Evolutionary conservation across 2,888 invertebrate species (phyloP).

Genomic region (Caenorhabditis macrosperma): DNA sequence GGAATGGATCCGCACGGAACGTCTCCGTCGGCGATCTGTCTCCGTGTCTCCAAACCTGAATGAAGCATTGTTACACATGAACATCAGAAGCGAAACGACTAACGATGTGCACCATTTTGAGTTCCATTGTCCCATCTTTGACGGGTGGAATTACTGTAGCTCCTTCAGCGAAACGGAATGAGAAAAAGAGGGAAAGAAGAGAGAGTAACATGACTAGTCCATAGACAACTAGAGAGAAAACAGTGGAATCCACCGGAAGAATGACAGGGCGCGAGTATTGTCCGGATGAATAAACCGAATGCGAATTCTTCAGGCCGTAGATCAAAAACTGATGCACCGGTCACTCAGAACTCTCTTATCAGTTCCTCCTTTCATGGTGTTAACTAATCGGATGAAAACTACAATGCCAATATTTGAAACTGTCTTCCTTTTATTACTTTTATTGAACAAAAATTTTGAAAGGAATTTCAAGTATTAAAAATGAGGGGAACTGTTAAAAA

Average conservation of each 20-base stretch:
- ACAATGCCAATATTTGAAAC: too few species aligned
- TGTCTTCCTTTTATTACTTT: too few species aligned
- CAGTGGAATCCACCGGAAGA: background rate
- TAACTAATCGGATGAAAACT: conserved; percentile 16
- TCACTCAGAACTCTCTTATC: conserved; percentile 26
- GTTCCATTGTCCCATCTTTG: conserved; percentile 50
- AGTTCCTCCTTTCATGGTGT: conserved; percentile 2
- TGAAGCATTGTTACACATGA: background rate
- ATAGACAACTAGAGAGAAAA: background rate
- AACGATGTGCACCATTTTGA: conserved; percentile 51
- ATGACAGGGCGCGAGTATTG: background rate
- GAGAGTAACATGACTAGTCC: background rate
- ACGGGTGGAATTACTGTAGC: conserved; percentile 22
- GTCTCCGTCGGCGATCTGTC: conserved; percentile 70
- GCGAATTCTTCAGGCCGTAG: conserved; percentile 1
- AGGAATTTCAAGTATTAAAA: too few species aligned
- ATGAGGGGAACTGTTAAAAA: too few species aligned
- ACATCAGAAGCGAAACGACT: background rate
- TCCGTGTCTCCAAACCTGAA: conserved; percentile 73
- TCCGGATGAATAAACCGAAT: background rate
- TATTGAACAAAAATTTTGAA: too few species aligned
- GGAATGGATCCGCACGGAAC: conserved; percentile 56
- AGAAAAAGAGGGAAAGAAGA: background rate
- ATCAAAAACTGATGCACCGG: conserved; percentile 21
- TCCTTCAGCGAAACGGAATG: background rate